Percentiles rank a stretch among this genome's conserved stretches.
Conservation (phyloP, 2,797 vertebrate species). For the Myripristis murdjan region DNA sequence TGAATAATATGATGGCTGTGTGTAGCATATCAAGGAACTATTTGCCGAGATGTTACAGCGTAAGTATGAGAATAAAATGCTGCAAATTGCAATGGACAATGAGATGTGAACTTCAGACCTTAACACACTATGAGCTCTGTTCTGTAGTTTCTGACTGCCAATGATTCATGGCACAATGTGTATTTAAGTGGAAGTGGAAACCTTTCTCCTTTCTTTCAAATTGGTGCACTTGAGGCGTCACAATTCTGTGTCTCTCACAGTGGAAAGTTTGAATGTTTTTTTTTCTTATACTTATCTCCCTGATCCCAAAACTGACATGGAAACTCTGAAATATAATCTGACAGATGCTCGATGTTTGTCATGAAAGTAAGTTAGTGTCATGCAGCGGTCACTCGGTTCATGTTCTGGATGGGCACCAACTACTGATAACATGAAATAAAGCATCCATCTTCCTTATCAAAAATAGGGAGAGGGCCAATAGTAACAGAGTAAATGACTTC, state of each 20-base stretch:
- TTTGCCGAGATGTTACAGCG: constrained; percentile 1
- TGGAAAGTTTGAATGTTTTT: constrained; percentile 24
- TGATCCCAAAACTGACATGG: constrained; percentile 1
- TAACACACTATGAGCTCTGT: background rate
- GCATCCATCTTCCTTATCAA: background rate
- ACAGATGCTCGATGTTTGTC: background rate
- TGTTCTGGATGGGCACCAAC: background rate
- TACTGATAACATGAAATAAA: background rate
- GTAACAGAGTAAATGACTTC: background rate
- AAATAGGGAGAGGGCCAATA: background rate
- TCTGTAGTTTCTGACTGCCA: constrained; percentile 10
- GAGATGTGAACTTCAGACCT: background rate
- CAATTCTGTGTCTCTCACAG: constrained; percentile 1
- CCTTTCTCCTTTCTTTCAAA: constrained; percentile 19
- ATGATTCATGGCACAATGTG: constrained; percentile 5
- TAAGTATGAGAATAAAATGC: constrained; percentile 8
- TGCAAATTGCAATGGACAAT: background rate
- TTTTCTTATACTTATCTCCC: constrained; percentile 16
- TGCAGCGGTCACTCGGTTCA: background rate
- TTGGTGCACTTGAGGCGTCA: constrained; percentile 8
- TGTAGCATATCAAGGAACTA: constrained; percentile 1
- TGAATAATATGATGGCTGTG: constrained; percentile 19
- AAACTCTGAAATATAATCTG: background rate
- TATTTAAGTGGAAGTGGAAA: background rate
- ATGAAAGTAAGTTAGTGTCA: background rate